Evolutionary conservation across 92 coral and sea anemone species (phyloP).

Genomic region (Epizoanthus stellaris): DNA sequence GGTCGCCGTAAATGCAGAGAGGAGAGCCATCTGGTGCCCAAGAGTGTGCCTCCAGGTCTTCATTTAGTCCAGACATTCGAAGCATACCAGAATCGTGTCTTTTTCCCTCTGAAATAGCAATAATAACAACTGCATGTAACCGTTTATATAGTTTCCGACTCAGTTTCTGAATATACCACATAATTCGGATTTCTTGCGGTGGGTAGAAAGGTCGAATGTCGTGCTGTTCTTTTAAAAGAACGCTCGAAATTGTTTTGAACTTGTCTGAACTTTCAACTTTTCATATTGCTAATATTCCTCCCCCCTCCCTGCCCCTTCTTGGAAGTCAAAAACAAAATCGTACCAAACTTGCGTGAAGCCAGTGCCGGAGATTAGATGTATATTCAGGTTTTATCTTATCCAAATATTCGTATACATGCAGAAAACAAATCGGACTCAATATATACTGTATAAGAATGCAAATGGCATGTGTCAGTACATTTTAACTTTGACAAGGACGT

Average conservation of each 20-base stretch:
- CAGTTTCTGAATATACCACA: not conserved
- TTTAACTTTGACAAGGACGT: not conserved
- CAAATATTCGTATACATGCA: not conserved
- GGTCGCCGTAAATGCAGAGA: too few relatives aligned
- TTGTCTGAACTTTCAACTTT: slow-evolving; percentile 11
- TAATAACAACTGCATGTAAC: not conserved
- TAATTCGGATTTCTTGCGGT: slow-evolving; percentile 1
- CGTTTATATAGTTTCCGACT: slow-evolving; percentile 14
- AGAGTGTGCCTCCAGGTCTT: slow-evolving; percentile 50
- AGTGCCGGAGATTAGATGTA: not conserved
- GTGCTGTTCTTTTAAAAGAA: slow-evolving; percentile 3
- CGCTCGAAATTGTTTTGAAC: slow-evolving; percentile 6
- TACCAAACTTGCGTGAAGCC: not conserved
- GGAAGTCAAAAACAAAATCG: not conserved
- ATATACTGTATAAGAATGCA: not conserved
- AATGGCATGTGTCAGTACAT: not conserved
- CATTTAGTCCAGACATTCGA: slow-evolving; percentile 46
- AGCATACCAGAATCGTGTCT: slow-evolving; percentile 56
- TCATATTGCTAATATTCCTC: not conserved
- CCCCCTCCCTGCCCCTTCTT: not conserved
- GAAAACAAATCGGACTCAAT: not conserved
- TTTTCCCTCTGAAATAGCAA: not conserved
- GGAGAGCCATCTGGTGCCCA: slow-evolving; percentile 45
- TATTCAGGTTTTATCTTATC: slow-evolving; percentile 13
- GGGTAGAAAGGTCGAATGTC: not conserved